Percentiles rank a stretch among this genome's conserved stretches.
Evolutionary conservation across 2,797 vertebrate species (phyloP).

Genomic region (Urocyon cinereoargenteus): DNA sequence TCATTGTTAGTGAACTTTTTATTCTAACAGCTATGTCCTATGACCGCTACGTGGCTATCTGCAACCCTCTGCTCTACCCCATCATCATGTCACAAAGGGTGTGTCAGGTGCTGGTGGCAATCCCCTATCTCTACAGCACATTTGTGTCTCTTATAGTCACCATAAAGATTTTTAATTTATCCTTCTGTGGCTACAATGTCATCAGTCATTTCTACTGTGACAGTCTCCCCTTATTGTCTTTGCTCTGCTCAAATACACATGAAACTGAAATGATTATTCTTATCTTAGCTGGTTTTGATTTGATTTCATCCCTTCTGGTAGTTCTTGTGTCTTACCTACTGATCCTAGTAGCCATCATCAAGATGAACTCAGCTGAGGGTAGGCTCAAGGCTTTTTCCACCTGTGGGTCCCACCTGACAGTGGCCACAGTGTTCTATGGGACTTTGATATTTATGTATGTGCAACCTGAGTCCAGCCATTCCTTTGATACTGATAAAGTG

Average conservation of each 20-base stretch:
- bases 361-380: conserved; percentile 64
- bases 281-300: conserved; percentile 52
- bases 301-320: conserved; percentile 42
- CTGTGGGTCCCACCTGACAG: conserved; percentile 48
- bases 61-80: conserved; percentile 52
- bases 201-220: conserved; percentile 75
- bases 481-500: conserved; percentile 72
- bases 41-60: conserved; percentile 28
- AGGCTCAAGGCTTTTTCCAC: conserved; percentile 66
- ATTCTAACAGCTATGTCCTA: conserved; percentile 26
- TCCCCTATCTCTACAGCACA: conserved; percentile 53
- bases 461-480: conserved; percentile 53
- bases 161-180: conserved; percentile 49
- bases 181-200: conserved; percentile 57
- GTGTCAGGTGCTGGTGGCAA: neutral
- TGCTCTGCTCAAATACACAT: conserved; percentile 59
- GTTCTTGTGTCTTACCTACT: conserved; percentile 67
- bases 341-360: conserved; percentile 60
- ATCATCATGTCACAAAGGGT: conserved; percentile 57
- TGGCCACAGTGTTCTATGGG: conserved; percentile 35
- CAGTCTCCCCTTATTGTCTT: conserved; percentile 49
- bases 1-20: conserved; percentile 33
- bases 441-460: conserved; percentile 62
- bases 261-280: conserved; percentile 68
- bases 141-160: conserved; percentile 55